These are phyloP conservation scores for Sebastes schlegelii DNA, from an alignment of 2,113 vertebrate species.

Conservation along the genomic window DNA sequence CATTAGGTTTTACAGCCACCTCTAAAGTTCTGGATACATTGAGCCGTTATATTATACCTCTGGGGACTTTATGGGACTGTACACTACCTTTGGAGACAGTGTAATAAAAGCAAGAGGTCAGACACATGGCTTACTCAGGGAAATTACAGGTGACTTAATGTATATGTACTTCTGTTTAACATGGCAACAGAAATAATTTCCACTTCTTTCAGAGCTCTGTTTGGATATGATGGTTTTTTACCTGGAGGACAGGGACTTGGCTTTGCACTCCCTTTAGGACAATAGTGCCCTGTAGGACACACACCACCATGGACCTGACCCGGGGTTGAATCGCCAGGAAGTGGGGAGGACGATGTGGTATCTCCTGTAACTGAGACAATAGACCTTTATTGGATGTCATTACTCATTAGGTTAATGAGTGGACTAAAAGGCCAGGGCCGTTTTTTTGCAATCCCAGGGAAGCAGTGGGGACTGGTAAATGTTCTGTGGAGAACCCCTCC, in stretches of 20 bases:
- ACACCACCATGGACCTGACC: conserved; percentile 76
- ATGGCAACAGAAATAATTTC: not conserved
- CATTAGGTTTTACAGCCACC: conserved; percentile 62
- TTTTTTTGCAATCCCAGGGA: conserved; percentile 14
- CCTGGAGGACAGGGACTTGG: conserved; percentile 85
- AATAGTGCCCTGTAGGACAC: conserved; percentile 86
- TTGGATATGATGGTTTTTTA: conserved; percentile 37
- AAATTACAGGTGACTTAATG: conserved; percentile 3
- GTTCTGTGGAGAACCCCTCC: conserved; percentile 16
- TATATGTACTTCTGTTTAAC: not conserved
- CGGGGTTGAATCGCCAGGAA: conserved; percentile 33
- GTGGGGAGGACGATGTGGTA: conserved; percentile 20
- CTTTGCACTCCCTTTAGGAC: conserved; percentile 81
- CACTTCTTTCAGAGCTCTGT: not conserved
- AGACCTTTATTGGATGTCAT: conserved; percentile 64
- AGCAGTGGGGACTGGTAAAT: conserved; percentile 33
- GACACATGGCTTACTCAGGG: not conserved
- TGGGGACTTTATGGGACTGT: conserved; percentile 30
- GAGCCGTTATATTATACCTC: conserved; percentile 28
- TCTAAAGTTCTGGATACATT: conserved; percentile 51
- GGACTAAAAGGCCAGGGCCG: conserved; percentile 49
- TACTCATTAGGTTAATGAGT: conserved; percentile 48
- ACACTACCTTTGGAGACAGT: conserved; percentile 3
- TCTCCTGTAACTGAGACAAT: conserved; percentile 83
- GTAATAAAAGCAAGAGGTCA: conserved; percentile 39